Percentiles rank a stretch among this genome's conserved stretches.
Evolutionary conservation across 2,797 vertebrate genomes (phyloP).

Genomic region (Sarcoramphus papa): DNA sequence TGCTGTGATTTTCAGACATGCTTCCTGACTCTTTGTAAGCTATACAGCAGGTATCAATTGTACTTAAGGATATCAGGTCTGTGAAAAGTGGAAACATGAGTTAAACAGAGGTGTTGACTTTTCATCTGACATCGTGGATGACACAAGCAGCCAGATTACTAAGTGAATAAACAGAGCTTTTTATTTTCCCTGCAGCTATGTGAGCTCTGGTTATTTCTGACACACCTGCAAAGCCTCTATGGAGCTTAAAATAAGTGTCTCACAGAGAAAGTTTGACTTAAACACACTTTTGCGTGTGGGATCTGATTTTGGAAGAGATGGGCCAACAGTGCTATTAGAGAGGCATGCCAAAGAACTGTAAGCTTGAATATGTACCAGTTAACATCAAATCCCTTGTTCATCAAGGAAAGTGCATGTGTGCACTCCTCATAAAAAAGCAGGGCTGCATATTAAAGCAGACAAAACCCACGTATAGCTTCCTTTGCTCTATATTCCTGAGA

Average conservation of each 20-base stretch:
- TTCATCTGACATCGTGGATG: background rate
- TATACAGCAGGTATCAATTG: background rate
- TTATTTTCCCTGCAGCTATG: background rate
- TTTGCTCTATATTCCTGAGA: background rate
- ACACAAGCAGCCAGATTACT: background rate
- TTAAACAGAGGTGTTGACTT: slow-evolving; percentile 19
- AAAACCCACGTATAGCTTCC: background rate
- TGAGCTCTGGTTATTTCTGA: background rate
- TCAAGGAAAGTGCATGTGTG: background rate
- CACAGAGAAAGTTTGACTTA: background rate
- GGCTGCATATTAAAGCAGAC: background rate
- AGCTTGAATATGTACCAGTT: background rate
- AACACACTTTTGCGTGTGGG: background rate
- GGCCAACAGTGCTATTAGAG: background rate
- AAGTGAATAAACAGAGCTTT: slow-evolving; percentile 42
- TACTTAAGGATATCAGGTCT: background rate
- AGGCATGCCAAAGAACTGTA: background rate
- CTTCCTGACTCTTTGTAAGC: background rate
- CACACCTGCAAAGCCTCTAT: slow-evolving; percentile 32
- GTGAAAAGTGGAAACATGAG: background rate
- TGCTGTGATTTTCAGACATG: background rate
- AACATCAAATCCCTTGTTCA: background rate
- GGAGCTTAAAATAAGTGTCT: slow-evolving; percentile 2
- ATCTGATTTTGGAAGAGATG: background rate
- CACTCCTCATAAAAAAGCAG: background rate